Evolutionary conservation across 2,888 invertebrate species (phyloP).

Genomic region (Lasioglossum pauxillum): DNA sequence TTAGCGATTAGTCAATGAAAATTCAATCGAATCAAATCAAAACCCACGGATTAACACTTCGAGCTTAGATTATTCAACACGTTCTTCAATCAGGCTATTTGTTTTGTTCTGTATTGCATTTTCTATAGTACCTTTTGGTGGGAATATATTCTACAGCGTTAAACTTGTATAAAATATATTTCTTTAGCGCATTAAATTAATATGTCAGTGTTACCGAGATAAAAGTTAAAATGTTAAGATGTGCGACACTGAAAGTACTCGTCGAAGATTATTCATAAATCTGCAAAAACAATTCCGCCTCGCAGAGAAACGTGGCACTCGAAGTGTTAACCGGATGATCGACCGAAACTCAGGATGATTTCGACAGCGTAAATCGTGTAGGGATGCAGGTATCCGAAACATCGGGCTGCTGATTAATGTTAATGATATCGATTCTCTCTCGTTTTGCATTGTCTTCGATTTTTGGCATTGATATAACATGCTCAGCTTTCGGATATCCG

Average conservation of each 20-base stretch:
- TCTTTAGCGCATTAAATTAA: no score
- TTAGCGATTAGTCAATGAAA: conserved; percentile 73
- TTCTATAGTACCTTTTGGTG: no score
- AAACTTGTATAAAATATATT: no score
- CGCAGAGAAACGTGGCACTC: neutral
- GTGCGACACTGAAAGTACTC: no score
- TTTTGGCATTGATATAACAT: neutral
- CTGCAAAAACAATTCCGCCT: neutral
- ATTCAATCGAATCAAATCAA: neutral
- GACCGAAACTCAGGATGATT: conserved; percentile 56
- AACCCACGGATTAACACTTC: conserved; percentile 31
- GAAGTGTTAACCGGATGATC: conserved; percentile 25
- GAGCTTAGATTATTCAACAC: neutral
- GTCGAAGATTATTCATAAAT: neutral
- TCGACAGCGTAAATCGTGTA: conserved; percentile 58
- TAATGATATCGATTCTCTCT: neutral
- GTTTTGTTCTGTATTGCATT: no score
- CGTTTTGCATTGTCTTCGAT: neutral
- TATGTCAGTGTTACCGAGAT: neutral
- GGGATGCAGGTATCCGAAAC: conserved; percentile 70
- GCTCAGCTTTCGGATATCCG: conserved; percentile 66
- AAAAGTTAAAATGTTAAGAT: neutral
- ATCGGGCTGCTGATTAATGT: neutral
- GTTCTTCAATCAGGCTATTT: no score
- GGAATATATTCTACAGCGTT: no score